These are phyloP conservation scores for Zosterops japonicus DNA, from an alignment of 2,113 vertebrate species.

Conservation along the genomic window DNA sequence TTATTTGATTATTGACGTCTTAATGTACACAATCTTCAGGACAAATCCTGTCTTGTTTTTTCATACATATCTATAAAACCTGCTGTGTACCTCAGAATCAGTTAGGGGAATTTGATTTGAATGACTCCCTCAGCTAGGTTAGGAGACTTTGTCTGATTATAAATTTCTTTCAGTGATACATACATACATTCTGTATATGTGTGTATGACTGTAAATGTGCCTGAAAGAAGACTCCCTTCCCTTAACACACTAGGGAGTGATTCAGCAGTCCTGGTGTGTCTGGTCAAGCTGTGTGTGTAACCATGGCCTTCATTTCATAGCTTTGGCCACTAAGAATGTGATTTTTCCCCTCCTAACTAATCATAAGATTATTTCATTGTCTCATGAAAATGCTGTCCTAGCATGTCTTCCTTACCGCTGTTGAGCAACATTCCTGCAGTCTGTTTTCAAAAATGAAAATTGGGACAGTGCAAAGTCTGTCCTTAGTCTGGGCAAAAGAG, in stretches of 20 bases:
- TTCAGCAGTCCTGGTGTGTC: not conserved
- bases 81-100: not conserved
- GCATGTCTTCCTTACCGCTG: conserved; percentile 48
- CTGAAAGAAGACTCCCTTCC: not conserved
- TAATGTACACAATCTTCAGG: not conserved
- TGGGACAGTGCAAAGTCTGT: conserved; percentile 33
- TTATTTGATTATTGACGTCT: not conserved
- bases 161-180: not conserved
- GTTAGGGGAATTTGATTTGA: not conserved
- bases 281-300: not conserved
- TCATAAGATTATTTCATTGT: conserved; percentile 14
- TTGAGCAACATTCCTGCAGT: conserved; percentile 65
- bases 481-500: conserved; percentile 38
- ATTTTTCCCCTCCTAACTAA: not conserved
- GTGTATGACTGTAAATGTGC: not conserved
- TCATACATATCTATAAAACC: not conserved
- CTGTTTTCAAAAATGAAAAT: conserved; percentile 66
- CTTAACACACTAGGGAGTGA: not conserved
- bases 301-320: not conserved
- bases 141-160: not conserved
- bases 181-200: not conserved
- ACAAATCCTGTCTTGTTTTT: not conserved
- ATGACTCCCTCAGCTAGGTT: not conserved
- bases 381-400: not conserved
- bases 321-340: not conserved